Conservation (phyloP, 2,113 vertebrate species). For the Eudyptes chrysolophus region DNA sequence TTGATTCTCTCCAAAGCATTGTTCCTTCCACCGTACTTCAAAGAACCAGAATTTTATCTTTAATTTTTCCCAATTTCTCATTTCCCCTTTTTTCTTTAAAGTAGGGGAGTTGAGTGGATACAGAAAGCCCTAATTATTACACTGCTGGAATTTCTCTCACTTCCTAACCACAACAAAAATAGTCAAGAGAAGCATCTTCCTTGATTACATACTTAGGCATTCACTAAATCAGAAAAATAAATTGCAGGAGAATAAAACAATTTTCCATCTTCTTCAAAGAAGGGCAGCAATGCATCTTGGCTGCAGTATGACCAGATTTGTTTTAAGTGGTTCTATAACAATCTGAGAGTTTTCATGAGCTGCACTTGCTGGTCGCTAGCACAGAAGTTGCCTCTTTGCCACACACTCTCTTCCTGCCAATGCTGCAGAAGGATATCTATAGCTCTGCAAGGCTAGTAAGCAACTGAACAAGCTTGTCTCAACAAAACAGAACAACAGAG, state of each 20-base stretch:
- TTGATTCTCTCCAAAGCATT: not conserved
- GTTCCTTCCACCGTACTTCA: not conserved
- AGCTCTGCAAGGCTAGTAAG: not conserved
- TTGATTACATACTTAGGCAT: not conserved
- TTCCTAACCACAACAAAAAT: not conserved
- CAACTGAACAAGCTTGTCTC: too few relatives aligned
- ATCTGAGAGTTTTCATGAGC: not conserved
- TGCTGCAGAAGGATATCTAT: not conserved
- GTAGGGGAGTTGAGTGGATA: not conserved
- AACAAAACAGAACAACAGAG: not conserved
- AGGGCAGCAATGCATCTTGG: not conserved
- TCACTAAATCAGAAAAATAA: not conserved
- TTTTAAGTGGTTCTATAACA: not conserved
- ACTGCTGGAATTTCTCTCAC: not conserved
- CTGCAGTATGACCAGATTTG: not conserved
- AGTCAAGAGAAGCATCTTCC: not conserved
- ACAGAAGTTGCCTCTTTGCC: not conserved
- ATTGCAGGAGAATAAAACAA: not conserved
- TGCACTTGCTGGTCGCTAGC: not conserved
- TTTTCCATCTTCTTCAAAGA: not conserved
- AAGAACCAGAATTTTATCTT: not conserved
- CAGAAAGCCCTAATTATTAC: not conserved
- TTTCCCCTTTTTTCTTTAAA: not conserved
- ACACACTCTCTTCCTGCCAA: not conserved
- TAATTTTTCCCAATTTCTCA: not conserved